Base-by-base conservation (phyloP, 2,888 invertebrate genomes). In the Phasia obesa region DNA sequence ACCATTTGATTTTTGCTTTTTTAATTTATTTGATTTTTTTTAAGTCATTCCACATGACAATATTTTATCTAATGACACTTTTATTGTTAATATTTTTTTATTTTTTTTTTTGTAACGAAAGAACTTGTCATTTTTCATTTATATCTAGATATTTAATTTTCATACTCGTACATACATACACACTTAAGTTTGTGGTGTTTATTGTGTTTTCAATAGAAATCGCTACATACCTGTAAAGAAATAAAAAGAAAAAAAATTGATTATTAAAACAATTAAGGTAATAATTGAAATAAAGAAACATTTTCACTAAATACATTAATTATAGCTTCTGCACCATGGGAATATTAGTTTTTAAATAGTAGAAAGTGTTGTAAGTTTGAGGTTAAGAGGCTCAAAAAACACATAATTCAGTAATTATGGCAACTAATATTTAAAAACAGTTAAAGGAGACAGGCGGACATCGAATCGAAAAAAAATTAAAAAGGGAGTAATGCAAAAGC, bases 21-120 rank as follows among this genome's bases (percentile, higher is more conserved):
- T 38, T 17, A 55, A 55, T 65, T 75, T 49, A 75, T 65, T 75
- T 69, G 44, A 55, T 55, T 59, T 35, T 42, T 44, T 44, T 47
- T 65, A 71, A 65, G 59, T 76, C 71, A 81, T 73, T 81, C 49
- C 71, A 73, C 76, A 81, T 81, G 77, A 81, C 81, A 77, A 55
- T 77, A 62, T 73, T 55, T 67, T 42, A 55, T 81, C 62, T 49
- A 76, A 60, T 71, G 57, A 27, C 51, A 51, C 13, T 44, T 65
- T 11, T 62, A 27, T 59, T 62, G 11, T 17, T 23, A 11, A 21
- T 47, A n/a, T 38, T 49, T 31, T 47, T 62, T 31, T 62, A 19
- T 51, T 71, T 13, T 3, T 27, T 27, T 27, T 27, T 27, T 27
- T 3, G 27, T 4, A 65, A 42, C 74, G 31, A 17, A 62, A 74